These are phyloP conservation scores for Mirounga angustirostris DNA, from an alignment of 2,113 vertebrate genomes.

Conservation along the genomic window DNA sequence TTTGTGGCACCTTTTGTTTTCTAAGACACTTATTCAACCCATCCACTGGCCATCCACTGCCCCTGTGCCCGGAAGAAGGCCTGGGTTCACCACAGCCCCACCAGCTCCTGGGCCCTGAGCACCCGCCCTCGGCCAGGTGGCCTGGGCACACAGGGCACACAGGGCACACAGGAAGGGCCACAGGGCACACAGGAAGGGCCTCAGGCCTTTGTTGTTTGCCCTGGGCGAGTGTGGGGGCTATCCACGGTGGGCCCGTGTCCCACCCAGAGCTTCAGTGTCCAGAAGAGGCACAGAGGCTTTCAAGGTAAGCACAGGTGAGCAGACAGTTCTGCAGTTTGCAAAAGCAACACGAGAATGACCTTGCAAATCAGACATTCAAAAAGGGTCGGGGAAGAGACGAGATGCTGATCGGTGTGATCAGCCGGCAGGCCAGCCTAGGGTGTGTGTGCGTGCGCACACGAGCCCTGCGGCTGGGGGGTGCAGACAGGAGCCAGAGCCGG, in stretches of 20 bases:
- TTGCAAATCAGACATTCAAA: not conserved
- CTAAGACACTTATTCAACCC: not conserved
- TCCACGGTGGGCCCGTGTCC: too few relatives aligned
- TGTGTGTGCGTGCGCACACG: rapidly evolving
- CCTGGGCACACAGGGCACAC: not conserved
- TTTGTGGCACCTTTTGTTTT: not conserved
- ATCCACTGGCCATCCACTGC: not conserved
- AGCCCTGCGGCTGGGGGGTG: not conserved
- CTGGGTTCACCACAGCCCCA: not conserved
- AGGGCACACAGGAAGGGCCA: too few relatives aligned
- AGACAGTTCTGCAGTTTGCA: not conserved
- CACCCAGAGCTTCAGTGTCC: not conserved
- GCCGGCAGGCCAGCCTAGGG: too few relatives aligned
- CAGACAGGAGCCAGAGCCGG: constrained; percentile 77
- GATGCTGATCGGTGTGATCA: not conserved
- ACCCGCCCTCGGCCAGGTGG: not conserved
- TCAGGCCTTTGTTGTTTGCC: not conserved
- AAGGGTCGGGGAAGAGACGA: not conserved
- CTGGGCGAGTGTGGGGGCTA: not conserved
- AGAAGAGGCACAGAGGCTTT: not conserved
- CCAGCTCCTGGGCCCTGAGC: not conserved
- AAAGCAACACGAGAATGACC: not conserved
- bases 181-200: not conserved
- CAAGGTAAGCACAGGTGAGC: not conserved
- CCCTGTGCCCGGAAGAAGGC: not conserved